phyloP scores from a whole-genome alignment of 2,888 invertebrate species.

The Chrysolina americana region DNA sequence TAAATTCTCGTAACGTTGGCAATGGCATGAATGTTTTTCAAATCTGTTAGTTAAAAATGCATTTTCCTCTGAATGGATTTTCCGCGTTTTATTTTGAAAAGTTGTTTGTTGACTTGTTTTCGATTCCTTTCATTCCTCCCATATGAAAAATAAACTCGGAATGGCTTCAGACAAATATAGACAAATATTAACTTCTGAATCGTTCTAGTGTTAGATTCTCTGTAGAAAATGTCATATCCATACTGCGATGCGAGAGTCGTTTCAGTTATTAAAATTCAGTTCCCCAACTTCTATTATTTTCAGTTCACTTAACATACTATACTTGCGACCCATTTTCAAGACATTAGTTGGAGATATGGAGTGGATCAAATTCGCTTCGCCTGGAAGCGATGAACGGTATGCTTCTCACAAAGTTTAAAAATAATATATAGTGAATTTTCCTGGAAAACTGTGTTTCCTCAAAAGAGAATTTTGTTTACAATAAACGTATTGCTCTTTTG shows the following conservation, averaged over 20 bases:
- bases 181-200: not conserved
- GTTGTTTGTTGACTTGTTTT: too few relatives aligned
- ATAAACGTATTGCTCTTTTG: too few relatives aligned
- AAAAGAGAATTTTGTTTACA: too few relatives aligned
- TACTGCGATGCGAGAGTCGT: conserved; percentile 9
- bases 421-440: too few relatives aligned
- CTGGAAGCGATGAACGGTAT: not conserved
- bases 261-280: conserved; percentile 28
- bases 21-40: too few relatives aligned
- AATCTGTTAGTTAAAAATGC: too few relatives aligned
- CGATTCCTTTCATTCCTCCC: not conserved
- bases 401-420: not conserved
- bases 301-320: conserved; percentile 15
- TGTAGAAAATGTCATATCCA: conserved; percentile 16
- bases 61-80: too few relatives aligned
- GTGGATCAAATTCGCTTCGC: conserved; percentile 7
- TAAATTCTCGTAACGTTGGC: too few relatives aligned
- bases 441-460: too few relatives aligned
- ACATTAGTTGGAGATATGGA: conserved; percentile 18
- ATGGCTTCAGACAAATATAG: not conserved
- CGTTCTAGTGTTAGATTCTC: conserved; percentile 2
- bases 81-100: too few relatives aligned
- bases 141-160: not conserved
- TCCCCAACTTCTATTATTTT: conserved; percentile 24
- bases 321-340: conserved; percentile 19